Percentiles rank a stretch among this genome's conserved stretches.
Conservation (phyloP, 2,888 invertebrate species). For the Apodemia hepburni region DNA sequence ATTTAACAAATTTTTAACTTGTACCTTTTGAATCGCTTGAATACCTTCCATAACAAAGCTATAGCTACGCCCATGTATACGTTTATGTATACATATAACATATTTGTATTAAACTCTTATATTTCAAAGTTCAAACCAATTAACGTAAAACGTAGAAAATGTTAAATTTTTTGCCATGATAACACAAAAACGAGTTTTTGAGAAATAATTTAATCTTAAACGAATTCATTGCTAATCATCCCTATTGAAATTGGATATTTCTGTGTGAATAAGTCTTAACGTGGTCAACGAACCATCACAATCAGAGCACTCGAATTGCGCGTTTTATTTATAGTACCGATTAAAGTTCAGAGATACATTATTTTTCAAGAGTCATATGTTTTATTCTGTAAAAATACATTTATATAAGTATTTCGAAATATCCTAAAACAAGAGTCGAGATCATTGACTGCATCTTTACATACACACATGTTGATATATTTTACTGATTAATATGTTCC, state of each 20-base stretch:
- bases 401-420: not conserved
- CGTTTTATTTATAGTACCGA: constrained; percentile 13
- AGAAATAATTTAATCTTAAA: no score
- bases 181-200: no score
- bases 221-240: not conserved
- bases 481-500: not conserved
- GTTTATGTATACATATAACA: no score
- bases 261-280: constrained; percentile 15
- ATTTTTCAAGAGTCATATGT: not conserved
- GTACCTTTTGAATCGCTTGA: no score
- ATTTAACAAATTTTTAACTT: no score
- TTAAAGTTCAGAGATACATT: constrained; percentile 11
- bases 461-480: not conserved
- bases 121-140: no score
- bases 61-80: no score
- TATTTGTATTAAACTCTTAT: no score
- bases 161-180: no score
- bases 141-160: no score
- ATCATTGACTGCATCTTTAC: not conserved
- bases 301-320: constrained; percentile 16
- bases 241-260: not conserved
- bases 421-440: not conserved
- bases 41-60: no score
- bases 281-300: constrained; percentile 21
- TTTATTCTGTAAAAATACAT: not conserved